Percentiles rank a stretch among this genome's conserved stretches.
Conservation (phyloP, 2,888 invertebrate genomes). For the Himalopsyche japonica region DNA sequence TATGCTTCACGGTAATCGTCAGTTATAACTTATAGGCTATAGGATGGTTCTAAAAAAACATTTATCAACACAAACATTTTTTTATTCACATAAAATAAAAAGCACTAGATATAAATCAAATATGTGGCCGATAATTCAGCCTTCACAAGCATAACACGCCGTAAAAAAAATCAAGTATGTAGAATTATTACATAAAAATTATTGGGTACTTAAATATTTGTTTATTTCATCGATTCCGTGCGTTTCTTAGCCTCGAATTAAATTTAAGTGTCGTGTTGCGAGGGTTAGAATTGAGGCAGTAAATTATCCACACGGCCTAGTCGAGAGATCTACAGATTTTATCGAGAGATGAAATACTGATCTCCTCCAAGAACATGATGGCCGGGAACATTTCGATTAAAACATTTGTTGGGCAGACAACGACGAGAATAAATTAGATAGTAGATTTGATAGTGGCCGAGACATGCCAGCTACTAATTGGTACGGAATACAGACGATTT, state of each 20-base stretch:
- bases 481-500: conserved; percentile 33
- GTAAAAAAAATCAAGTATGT: too few relatives aligned
- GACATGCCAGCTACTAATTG: conserved; percentile 38
- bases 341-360: conserved; percentile 28
- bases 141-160: too few relatives aligned
- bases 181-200: too few relatives aligned
- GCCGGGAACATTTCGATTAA: conserved; percentile 21
- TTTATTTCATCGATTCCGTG: not conserved
- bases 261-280: not conserved
- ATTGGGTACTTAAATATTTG: too few relatives aligned
- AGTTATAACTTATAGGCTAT: too few relatives aligned
- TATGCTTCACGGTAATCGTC: too few relatives aligned
- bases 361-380: conserved; percentile 13
- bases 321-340: conserved; percentile 21
- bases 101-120: too few relatives aligned
- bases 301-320: conserved; percentile 19
- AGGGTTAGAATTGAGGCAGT: conserved; percentile 5
- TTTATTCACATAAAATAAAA: too few relatives aligned
- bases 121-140: too few relatives aligned
- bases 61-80: too few relatives aligned
- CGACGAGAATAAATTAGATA: conserved; percentile 37
- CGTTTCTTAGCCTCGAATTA: not conserved
- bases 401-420: conserved; percentile 31
- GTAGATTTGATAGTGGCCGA: conserved; percentile 28
- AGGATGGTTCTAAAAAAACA: too few relatives aligned